Evolutionary conservation across 2,888 invertebrate species (phyloP), one percentile per base, ranked within the genome.

Genomic region (Ypsolopha scabrella): DNA sequence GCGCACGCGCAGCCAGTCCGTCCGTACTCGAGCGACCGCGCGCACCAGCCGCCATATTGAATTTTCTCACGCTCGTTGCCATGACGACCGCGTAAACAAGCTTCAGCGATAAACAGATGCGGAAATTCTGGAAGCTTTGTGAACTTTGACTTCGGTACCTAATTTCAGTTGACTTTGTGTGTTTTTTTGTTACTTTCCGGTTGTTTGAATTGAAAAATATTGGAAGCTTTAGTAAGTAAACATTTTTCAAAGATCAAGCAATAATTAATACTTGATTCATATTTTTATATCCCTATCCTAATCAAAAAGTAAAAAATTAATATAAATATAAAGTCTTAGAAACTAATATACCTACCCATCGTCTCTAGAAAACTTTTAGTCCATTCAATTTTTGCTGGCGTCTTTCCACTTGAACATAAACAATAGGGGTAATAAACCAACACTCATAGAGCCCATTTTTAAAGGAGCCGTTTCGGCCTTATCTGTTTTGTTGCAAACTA

Each of bases 71-170:
- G 63, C 24, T 24, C 68, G 83, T 85, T 83, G 70, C 74, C 73
- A 86, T 85, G 85, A 80, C 81, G 66, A 83, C 85, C 72, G 77
- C 71, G 80, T 80, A 77, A 75, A 78, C 74, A 76, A 68, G 65
- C 58, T 57, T 56, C 51, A 57, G 52, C 61, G 62, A 57, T 53
- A 52, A 52, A 55, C 46, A 52, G 24, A 24, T 13, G 43, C 43
- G 43, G 43, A 24, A 13, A 43, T 13, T 13, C 43, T 24, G 43
- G 14, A 13, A 14, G 24, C 24, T 24, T 24, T 24, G 24, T n/a
- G 11, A 24, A 24, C 24, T 24, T 24, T 24, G 7, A 6, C 24
- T 24, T 9, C 14, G 7, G 13, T 14, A 24, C 3, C 13, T 9
- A 43, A 13, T 56, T 54, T 55, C 52, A 58, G 59, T 59, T 60